phyloP scores from a whole-genome alignment of 2,797 vertebrate species.

The Hippocampus kuda region DNA sequence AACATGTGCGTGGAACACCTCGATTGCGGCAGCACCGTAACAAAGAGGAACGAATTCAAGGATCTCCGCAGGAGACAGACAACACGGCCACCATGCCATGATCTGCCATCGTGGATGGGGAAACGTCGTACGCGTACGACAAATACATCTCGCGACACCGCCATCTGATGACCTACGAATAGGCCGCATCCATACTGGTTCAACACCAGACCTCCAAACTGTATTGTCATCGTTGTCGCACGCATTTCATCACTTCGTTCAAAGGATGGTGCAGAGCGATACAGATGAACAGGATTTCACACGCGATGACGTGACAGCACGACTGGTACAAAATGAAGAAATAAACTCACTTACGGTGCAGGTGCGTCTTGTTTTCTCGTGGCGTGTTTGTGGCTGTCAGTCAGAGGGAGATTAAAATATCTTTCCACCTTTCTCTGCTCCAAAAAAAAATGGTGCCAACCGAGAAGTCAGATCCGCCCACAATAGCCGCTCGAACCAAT shows the following conservation, averaged over 20 bases:
- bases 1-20: constrained; percentile 37
- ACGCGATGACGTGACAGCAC: not conserved
- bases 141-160: not conserved
- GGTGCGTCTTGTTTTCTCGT: constrained; percentile 27
- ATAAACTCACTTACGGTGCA: constrained; percentile 44
- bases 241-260: constrained; percentile 2
- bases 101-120: constrained; percentile 23
- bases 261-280: not conserved
- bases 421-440: constrained; percentile 41
- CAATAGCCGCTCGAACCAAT: constrained; percentile 39
- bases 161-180: constrained; percentile 5
- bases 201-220: not conserved
- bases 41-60: constrained; percentile 56
- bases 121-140: constrained; percentile 10
- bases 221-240: constrained; percentile 10
- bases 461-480: constrained; percentile 31
- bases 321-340: not conserved
- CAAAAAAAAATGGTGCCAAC: constrained; percentile 43
- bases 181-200: constrained; percentile 17
- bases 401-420: constrained; percentile 34
- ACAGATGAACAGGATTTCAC: too few relatives aligned
- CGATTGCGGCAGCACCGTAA: constrained; percentile 63
- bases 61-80: constrained; percentile 37
- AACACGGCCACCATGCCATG: constrained; percentile 15
- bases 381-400: constrained; percentile 21